Evolutionary conservation across 2,797 vertebrate genomes (phyloP).

Genomic region (Pseudocheirus occidentalis): DNA sequence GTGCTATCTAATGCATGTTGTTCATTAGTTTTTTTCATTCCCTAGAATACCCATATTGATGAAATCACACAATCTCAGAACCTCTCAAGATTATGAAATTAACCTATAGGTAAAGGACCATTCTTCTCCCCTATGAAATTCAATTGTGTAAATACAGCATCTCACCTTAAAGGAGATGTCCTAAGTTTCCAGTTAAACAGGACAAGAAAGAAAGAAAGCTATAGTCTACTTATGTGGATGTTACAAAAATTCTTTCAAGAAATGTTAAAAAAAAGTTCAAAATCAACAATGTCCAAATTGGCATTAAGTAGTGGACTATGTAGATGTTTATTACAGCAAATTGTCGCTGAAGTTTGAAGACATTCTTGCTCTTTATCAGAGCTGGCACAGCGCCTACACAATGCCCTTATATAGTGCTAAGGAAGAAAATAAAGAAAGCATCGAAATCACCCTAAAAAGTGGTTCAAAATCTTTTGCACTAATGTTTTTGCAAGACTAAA

Average conservation of each 20-base stretch:
- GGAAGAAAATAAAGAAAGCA: neutral
- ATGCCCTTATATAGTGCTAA: neutral
- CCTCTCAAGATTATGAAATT: neutral
- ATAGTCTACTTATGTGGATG: neutral
- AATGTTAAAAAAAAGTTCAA: neutral
- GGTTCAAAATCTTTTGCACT: neutral
- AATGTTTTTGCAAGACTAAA: neutral
- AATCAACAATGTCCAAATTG: neutral
- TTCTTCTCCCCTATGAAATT: neutral
- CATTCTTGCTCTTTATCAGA: rapidly evolving
- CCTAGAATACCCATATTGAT: neutral
- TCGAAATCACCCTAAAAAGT: neutral
- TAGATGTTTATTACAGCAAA: neutral
- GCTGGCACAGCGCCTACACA: neutral
- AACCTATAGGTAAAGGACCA: neutral
- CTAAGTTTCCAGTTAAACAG: neutral
- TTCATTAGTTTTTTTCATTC: neutral
- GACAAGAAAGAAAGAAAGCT: neutral
- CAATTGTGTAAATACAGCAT: neutral
- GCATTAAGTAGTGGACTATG: neutral
- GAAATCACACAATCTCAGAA: neutral
- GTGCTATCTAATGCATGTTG: neutral
- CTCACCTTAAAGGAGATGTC: neutral
- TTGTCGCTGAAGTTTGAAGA: neutral
- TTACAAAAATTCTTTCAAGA: neutral